Conservation (phyloP, 2,113 vertebrate species). For the Calcarius ornatus region DNA sequence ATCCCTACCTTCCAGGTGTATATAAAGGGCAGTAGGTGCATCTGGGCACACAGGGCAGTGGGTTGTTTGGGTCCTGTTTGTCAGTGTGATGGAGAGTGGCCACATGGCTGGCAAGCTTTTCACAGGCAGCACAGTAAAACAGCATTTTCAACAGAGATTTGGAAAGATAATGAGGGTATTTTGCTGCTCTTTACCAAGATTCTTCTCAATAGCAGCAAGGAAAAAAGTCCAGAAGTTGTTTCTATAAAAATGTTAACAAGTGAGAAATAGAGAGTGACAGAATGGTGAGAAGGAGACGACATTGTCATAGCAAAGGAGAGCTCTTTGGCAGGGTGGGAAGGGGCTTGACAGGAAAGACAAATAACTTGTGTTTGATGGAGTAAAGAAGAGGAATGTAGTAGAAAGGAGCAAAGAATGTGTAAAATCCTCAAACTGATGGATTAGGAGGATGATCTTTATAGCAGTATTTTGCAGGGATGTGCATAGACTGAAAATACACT, state of each 20-base stretch:
- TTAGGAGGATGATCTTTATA: conserved; percentile 8
- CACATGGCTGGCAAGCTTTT: neutral
- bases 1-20: neutral
- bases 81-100: neutral
- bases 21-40: neutral
- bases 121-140: neutral
- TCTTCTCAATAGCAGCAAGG: neutral
- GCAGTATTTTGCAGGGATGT: neutral
- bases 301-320: conserved; percentile 38
- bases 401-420: neutral
- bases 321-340: conserved; percentile 10
- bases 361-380: conserved; percentile 12
- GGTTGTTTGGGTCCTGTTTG: neutral
- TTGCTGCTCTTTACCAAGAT: neutral
- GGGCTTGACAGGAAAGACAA: conserved; percentile 38
- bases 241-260: conserved; percentile 31
- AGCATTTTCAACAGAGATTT: neutral
- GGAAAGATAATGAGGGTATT: neutral
- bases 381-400: neutral
- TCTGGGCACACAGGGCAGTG: neutral
- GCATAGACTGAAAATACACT: neutral
- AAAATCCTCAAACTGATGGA: conserved; percentile 13
- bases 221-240: neutral
- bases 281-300: neutral
- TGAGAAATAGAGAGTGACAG: conserved; percentile 27